Base-by-base conservation (phyloP, 1,140 invertebrate species). In the Calephelis virginiensis region DNA sequence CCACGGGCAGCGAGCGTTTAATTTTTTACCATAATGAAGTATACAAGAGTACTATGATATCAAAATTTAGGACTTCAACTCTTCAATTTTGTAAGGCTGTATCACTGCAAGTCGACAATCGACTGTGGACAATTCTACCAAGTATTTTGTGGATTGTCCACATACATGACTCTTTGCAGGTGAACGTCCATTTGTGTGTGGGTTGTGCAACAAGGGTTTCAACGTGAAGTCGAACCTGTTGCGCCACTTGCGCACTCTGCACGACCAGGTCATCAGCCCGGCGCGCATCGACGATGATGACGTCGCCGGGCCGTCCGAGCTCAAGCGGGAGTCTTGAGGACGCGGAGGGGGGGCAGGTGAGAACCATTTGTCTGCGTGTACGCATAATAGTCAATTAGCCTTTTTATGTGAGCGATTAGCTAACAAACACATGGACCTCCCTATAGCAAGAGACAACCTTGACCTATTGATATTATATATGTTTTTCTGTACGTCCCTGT, bases 211-310 rank as follows among this genome's bases (percentile, higher is more conserved):
- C 90, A 95, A 95, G 78, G 94, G 94, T 10, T 96, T 96, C 84
- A 96, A 95, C 82, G 95, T 95, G 67, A 96, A 96, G 84, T 95
- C 95, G 69, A 95, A 95, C 85, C 85, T 95, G 60, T 81, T 95
- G 49, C 93, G 95, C 70, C 95, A 96, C 84, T 83, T 96, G 81
- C 92, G 95, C 85, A 95, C 95, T 48, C 82, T 95, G 66, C 94
- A 95, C 86, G 94, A 95, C 77, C 94, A 94, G 83, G 93, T 94
- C 50, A 81, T 88, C 63, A 82, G 81, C 63, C 81, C 86, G n/a
- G 82, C 81, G 60, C 73, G 71, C n/a, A 68, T 85, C 37, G 82
- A 78, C 13, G 73, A 75, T 60, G 81, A 78, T 43, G 78, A 80
- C 37, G 48, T 45, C 60, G 14, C 89, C 38, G 84, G 84, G 8